These are phyloP conservation scores for Busseola fusca DNA, from an alignment of 2,888 invertebrate species.

Conservation along the genomic window DNA sequence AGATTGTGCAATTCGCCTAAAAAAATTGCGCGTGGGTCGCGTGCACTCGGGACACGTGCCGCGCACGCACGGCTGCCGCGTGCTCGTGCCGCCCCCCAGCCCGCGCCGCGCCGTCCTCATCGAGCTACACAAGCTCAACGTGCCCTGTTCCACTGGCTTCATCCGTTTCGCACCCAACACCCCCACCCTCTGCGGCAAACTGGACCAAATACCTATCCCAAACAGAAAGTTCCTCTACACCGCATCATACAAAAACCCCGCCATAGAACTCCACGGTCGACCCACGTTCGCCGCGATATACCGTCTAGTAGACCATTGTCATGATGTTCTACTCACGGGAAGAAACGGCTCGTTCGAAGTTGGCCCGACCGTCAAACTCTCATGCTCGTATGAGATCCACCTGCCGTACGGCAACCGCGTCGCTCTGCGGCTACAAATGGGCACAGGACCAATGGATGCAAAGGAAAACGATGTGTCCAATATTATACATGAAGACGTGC, in stretches of 20 bases:
- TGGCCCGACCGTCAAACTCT: slow-evolving; percentile 88
- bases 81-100: slow-evolving; percentile 85
- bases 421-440: slow-evolving; percentile 90
- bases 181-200: slow-evolving; percentile 90
- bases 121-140: slow-evolving; percentile 91
- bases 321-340: slow-evolving; percentile 90
- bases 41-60: slow-evolving; percentile 88
- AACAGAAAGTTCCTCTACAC: slow-evolving; percentile 90
- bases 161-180: slow-evolving; percentile 88
- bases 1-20: slow-evolving; percentile 90
- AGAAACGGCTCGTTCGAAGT: slow-evolving; percentile 91
- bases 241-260: slow-evolving; percentile 82
- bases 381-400: slow-evolving; percentile 92
- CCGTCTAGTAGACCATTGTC: slow-evolving; percentile 92
- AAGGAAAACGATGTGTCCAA: slow-evolving; percentile 78
- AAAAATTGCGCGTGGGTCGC: slow-evolving; percentile 79
- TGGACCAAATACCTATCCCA: slow-evolving; percentile 90
- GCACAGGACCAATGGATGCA: slow-evolving; percentile 79
- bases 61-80: slow-evolving; percentile 85
- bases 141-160: slow-evolving; percentile 90
- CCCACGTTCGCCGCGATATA: slow-evolving; percentile 91
- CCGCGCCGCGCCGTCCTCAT: slow-evolving; percentile 89
- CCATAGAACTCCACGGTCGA: slow-evolving; percentile 89
- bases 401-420: slow-evolving; percentile 92
- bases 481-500: slow-evolving; percentile 79